These are phyloP conservation scores for Listronotus bonariensis DNA, from an alignment of 1,140 invertebrate species.

Conservation along the genomic window DNA sequence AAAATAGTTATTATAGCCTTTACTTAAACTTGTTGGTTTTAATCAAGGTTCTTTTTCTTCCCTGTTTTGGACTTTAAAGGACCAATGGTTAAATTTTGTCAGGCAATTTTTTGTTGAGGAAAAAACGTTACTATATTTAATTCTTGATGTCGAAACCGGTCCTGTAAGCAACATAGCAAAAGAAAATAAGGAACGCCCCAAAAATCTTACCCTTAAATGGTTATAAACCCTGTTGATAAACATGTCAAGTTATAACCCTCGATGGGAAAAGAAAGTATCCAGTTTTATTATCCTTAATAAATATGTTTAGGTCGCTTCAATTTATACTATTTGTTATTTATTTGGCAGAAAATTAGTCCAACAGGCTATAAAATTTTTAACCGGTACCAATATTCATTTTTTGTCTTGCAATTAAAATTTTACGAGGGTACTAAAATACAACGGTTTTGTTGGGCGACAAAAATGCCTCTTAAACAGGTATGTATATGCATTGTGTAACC, in stretches of 20 bases:
- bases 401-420: conserved; percentile 34
- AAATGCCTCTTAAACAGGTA: conserved; percentile 13
- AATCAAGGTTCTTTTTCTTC: too few relatives aligned
- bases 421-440: conserved; percentile 27
- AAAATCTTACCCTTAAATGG: conserved; percentile 29
- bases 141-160: too few relatives aligned
- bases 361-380: conserved; percentile 31
- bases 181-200: conserved; percentile 18
- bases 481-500: conserved; percentile 12
- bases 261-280: conserved; percentile 36
- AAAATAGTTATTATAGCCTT: too few relatives aligned
- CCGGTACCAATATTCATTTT: conserved; percentile 31
- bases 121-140: too few relatives aligned
- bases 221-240: conserved; percentile 40
- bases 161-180: neutral
- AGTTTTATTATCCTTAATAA: conserved; percentile 41
- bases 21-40: too few relatives aligned
- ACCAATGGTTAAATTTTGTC: too few relatives aligned
- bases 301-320: conserved; percentile 38
- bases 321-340: conserved; percentile 38
- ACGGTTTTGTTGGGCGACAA: conserved; percentile 21
- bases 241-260: conserved; percentile 39
- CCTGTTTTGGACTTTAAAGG: too few relatives aligned
- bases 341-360: conserved; percentile 41
- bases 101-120: too few relatives aligned